Conservation (phyloP, 2,113 vertebrate genomes). For the Aramus guarauna region DNA sequence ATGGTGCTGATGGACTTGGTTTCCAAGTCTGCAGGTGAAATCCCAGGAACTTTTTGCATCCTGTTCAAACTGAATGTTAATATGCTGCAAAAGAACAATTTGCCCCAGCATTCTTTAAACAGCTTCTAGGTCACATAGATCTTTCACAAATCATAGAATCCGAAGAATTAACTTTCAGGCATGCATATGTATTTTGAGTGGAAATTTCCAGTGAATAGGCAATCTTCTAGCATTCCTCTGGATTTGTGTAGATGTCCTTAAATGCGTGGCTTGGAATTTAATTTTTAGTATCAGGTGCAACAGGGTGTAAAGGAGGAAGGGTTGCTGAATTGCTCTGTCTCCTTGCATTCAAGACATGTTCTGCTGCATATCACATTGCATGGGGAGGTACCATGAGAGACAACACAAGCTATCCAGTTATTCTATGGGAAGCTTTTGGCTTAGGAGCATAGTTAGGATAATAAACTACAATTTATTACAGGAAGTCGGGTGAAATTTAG, state of each 20-base stretch:
- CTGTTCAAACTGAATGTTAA: not conserved
- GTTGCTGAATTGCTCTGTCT: not conserved
- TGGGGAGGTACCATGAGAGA: not conserved
- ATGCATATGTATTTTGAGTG: not conserved
- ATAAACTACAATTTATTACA: not conserved
- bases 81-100: not conserved
- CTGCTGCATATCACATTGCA: not conserved
- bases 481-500: not conserved
- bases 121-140: not conserved
- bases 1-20: not conserved
- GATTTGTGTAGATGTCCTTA: not conserved
- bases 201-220: not conserved
- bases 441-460: not conserved
- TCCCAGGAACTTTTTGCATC: not conserved
- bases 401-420: not conserved
- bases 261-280: not conserved
- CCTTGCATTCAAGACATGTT: not conserved
- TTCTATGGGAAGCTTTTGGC: not conserved
- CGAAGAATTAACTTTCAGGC: not conserved
- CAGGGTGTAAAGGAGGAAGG: not conserved
- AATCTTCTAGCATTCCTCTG: not conserved
- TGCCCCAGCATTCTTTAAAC: not conserved
- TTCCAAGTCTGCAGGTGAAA: not conserved
- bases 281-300: not conserved
- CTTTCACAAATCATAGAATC: not conserved